Base-by-base conservation (phyloP, 1,140 invertebrate species). In the Calephelis nemesis region DNA sequence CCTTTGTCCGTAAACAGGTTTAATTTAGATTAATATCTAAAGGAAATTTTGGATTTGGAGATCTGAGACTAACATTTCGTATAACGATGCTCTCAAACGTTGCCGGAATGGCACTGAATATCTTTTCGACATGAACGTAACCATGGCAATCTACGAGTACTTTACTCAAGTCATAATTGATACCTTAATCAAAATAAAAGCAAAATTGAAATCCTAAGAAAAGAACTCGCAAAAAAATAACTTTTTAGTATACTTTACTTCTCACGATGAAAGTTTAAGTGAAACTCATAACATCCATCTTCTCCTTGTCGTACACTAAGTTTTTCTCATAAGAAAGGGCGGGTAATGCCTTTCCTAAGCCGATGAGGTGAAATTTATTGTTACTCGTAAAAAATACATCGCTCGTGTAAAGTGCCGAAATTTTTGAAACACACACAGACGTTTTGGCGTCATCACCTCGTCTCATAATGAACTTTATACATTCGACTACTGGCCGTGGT, bases 331-430 rank as follows among this genome's bases (percentile, higher is more conserved):
- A 81, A 82, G 82, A 79, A 79, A 71, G 63, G 68, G 60, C 19
- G 47, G 63, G 65, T 79, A 76, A 82, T 78, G 73, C 69, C 73
- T 72, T 75, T 73, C 72, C 72, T 69, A 75, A 76, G 75, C 74
- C 74, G 76, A 82, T 79, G 77, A 81, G 79, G 69, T 62, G 69
- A 79, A 79, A 83, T 83, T 83, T 83, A 81, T 81, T 79, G 76
- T 71, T 70, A 70, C 63, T 76, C 81, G 74, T 83, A 83, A 84
- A 84, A 81, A 79, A 75, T 81, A 81, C 70, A 74, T 77, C 67
- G 70, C 13, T 58, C 52, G 52, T 58, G 69, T 72, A 78, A 79
- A 76, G 76, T 76, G 68, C 75, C 69, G 62, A 68, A 76, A 74
- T 80, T 78, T 78, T 42, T 63, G 73, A 68, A 74, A 72, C 70